phyloP scores from a whole-genome alignment of 2,888 invertebrate species.

The Polydrusus cervinus region DNA sequence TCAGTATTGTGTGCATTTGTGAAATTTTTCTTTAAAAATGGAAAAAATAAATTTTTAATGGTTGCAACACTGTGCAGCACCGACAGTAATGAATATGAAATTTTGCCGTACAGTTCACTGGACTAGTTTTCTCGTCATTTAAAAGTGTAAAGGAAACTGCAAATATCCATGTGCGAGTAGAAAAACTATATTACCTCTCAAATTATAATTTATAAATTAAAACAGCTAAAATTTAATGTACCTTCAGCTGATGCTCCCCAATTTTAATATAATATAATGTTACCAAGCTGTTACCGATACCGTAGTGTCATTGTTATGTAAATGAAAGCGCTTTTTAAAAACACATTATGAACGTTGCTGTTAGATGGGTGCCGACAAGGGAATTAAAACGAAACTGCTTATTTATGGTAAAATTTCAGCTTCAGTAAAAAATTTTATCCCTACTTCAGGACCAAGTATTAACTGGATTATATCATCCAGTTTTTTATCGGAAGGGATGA shows the following conservation, averaged over 20 bases:
- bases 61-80: no score
- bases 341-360: constrained; percentile 36
- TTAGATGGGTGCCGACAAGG: constrained; percentile 37
- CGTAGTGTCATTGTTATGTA: constrained; percentile 47
- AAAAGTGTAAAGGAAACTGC: no score
- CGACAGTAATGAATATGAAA: no score
- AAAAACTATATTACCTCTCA: no score
- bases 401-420: constrained; percentile 30
- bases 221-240: neutral
- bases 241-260: constrained; percentile 22
- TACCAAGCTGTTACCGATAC: constrained; percentile 44
- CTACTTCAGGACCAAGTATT: neutral
- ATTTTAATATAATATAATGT: constrained; percentile 40
- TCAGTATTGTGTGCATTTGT: no score
- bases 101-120: no score
- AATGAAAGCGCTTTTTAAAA: constrained; percentile 46
- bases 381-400: constrained; percentile 28
- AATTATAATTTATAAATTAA: neutral
- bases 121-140: no score
- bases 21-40: no score
- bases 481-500: constrained; percentile 29
- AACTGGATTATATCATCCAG: constrained; percentile 15
- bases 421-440: constrained; percentile 27
- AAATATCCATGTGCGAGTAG: no score
- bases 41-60: no score